Conservation (phyloP, 1,140 invertebrate genomes). For the Drosophila willistoni region DNA sequence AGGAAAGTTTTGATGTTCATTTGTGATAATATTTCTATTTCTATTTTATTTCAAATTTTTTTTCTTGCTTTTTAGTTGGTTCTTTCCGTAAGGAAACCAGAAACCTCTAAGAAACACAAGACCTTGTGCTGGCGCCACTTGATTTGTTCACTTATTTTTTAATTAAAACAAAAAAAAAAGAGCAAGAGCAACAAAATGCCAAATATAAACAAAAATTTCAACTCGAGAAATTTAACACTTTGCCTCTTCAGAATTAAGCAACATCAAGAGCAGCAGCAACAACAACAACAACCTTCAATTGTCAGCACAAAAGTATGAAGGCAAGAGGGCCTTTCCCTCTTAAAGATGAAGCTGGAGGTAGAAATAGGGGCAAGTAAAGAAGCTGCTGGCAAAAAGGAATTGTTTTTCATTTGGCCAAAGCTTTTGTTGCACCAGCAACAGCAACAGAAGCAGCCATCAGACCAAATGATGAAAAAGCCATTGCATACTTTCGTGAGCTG, state of each 20-base stretch:
- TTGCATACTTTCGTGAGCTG: conserved; percentile 79
- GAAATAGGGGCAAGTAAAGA: background rate
- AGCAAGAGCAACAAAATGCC: conserved; percentile 48
- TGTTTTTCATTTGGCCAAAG: conserved; percentile 68
- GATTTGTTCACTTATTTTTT: conserved; percentile 78
- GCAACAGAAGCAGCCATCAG: conserved; percentile 62
- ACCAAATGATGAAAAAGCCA: conserved; percentile 78
- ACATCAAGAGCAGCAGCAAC: conserved; percentile 53
- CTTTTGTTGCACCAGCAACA: conserved; percentile 66
- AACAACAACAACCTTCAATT: conserved; percentile 12
- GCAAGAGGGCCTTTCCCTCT: too few species aligned
- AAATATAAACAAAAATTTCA: conserved; percentile 76
- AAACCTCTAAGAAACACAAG: conserved; percentile 23
- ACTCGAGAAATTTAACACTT: conserved; percentile 76
- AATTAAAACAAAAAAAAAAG: conserved; percentile 64
- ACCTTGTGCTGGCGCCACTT: conserved; percentile 62
- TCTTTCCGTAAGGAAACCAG: conserved; percentile 23
- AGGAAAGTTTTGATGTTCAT: conserved; percentile 46
- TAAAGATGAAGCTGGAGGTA: background rate
- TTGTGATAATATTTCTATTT: conserved; percentile 12
- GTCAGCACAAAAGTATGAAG: conserved; percentile 6
- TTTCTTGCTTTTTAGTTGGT: background rate
- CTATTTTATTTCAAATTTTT: background rate
- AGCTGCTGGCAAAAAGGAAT: conserved; percentile 47
- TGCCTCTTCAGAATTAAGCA: conserved; percentile 69